Evolutionary conservation across 2,113 vertebrate species (phyloP), one percentile per base, ranked within the genome.

Genomic region (Regulus satrapa): DNA sequence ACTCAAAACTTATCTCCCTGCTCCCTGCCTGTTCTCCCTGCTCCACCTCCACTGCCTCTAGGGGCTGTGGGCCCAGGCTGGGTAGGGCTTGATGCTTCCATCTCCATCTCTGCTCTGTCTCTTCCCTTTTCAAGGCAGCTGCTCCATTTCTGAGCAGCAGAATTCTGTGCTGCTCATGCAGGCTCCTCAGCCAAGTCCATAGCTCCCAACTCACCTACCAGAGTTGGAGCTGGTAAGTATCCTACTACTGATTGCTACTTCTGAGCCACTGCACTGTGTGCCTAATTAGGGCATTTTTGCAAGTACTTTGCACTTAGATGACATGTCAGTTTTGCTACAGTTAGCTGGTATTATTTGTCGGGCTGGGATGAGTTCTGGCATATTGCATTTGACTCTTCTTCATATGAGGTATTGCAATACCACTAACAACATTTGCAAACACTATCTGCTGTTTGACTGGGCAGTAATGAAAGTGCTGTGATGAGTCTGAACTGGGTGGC

Each of bases 251-350:
- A 55, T 20, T 52, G 40, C 80, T 87, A 13, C 64, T 66, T 73
- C 38, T 69, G 55, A 78, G 56, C 18, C 15, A 17, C 45, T 0
- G 2, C 3, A 1, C 34, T 51, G 11, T 31, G 11, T 41, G 58
- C 64, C 36, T 73, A 64, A 46, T n/a, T 20, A n/a, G 43, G 48
- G 21, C 9, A 28, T 14, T 61, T 94, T 63, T 31, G 64, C 23
- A 90, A 90, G 31, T 63, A 62, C 32, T 89, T 91, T 82, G n/a
- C 45, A 19, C 43, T 71, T 82, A 49, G 48, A 38, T 80, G 54
- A 12, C 5, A 14, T 36, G 2, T 28, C 55, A 56, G 8, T 77
- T 85, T 83, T 85, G 41, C 45, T 80, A 0, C 9, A 63, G 36
- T 71, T 84, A n/a, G 8, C 14, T 74, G 14, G 12, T 71, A 14